A percentile compares a stretch with the other conserved stretches of the same genome.
phyloP scores from a whole-genome alignment of 2,797 vertebrate genomes.

The Chlorospingus flavigularis region DNA sequence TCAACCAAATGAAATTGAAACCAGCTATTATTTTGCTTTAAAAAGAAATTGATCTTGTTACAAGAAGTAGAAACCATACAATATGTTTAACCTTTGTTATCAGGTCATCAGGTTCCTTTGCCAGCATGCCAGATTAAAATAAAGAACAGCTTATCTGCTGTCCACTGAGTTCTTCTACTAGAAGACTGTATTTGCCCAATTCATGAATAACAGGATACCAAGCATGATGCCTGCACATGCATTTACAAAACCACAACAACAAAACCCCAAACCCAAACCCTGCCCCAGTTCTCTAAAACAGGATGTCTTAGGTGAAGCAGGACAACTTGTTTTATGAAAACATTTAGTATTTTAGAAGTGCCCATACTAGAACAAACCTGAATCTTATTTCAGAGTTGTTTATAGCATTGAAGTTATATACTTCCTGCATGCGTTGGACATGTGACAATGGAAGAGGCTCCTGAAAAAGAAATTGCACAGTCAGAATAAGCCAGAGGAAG shows the following conservation, averaged over 20 bases:
- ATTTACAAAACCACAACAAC: not conserved
- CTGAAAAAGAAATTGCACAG: constrained; percentile 70
- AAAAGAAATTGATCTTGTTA: not conserved
- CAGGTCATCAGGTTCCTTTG: not conserved
- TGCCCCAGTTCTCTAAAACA: not conserved
- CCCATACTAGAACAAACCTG: constrained; percentile 77
- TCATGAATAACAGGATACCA: not conserved
- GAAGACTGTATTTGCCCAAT: no score
- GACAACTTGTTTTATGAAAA: not conserved
- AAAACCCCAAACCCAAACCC: not conserved
- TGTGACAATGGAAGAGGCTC: constrained; percentile 85
- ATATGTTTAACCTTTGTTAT: not conserved
- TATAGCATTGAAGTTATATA: constrained; percentile 84
- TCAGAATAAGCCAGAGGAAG: not conserved
- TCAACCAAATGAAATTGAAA: not conserved
- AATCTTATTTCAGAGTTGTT: constrained; percentile 92
- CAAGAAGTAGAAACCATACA: not conserved
- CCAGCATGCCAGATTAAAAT: not conserved
- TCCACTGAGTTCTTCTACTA: not conserved
- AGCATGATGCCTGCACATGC: fast-evolving
- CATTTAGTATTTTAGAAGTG: not conserved
- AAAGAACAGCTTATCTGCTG: not conserved
- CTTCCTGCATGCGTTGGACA: constrained; percentile 89
- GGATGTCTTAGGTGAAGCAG: not conserved
- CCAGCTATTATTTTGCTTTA: not conserved